Evolutionary conservation across 2,113 vertebrate species (phyloP), one percentile per base, ranked within the genome.

Genomic region (Lepisosteus osseus): DNA sequence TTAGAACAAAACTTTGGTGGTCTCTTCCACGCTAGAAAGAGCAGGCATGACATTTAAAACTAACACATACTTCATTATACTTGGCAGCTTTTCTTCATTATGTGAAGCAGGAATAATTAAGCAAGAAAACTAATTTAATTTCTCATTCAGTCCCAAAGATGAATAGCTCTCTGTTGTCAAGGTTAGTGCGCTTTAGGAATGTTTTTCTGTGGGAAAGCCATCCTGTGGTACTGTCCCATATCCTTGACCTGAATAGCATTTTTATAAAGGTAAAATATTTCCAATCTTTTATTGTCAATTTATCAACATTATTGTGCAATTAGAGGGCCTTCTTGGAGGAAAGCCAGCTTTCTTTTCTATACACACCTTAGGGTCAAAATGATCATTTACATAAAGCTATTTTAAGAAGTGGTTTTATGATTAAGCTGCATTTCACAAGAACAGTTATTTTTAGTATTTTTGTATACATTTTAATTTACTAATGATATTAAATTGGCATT

Each of bases 21-120:
- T 71, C 41, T 76, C 72, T 1, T 74, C n/a, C 57, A 66, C 67
- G 70, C 78, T 75, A 51, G 72, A 64, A 67, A 71, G 69, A 72
- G 79, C 67, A 76, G 79, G 75, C 61, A 72, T 83, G 84, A 69
- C 82, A 84, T 85, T 86, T 84, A 75, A 80, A 78, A 69, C 67
- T 57, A 69, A 79, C 77, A 13, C 76, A 75, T 68, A 72, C 72
- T 69, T 77, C 62, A 71, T 67, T 69, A 57, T 67, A 29, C 40
- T 72, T 61, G 76, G 78, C 79, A 82, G 70, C 64, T 61, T 56
- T 45, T 76, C 51, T 78, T 76, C 74, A 78, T 81, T 81, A 74
- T 1, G 76, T 8, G 54, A 47, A 67, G 54, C 17, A 67, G 55
- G 61, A 74, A 76, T 81, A 78, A 78, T 78, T 78, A 76, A 81